A percentile compares a stretch with the other conserved stretches of the same genome.
Conservation (phyloP, 2,797 vertebrate genomes). For the Lagocephalus sceleratus region DNA sequence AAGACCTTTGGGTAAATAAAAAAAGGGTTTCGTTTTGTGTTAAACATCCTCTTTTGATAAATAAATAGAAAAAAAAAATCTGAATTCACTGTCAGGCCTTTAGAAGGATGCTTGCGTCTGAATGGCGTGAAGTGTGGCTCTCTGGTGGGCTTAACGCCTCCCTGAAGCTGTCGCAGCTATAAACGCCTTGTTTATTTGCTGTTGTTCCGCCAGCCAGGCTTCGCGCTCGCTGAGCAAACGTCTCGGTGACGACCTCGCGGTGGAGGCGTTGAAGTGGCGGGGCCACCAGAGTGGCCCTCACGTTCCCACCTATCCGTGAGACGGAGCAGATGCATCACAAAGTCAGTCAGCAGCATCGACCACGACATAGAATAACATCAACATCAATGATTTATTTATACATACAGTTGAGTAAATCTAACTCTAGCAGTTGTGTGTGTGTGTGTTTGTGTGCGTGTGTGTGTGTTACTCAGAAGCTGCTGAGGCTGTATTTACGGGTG, state of each 20-base stretch:
- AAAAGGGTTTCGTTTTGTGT: neutral
- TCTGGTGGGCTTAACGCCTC: slow-evolving; percentile 36
- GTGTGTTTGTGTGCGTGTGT: no score
- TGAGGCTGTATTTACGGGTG: neutral
- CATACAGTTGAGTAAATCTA: no score
- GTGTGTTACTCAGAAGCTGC: neutral
- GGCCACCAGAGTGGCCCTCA: slow-evolving; percentile 41
- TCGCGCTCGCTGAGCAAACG: slow-evolving; percentile 55
- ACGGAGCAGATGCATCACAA: neutral
- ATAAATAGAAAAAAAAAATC: neutral
- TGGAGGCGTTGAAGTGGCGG: neutral
- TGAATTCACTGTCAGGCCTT: neutral
- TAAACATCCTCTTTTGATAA: neutral
- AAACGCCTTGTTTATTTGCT: slow-evolving; percentile 47
- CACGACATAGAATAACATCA: no score
- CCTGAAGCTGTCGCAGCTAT: slow-evolving; percentile 38
- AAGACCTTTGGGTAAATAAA: neutral
- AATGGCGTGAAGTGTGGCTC: slow-evolving; percentile 22
- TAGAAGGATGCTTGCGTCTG: neutral
- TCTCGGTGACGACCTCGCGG: slow-evolving; percentile 16
- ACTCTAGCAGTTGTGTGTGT: no score
- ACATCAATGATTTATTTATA: no score
- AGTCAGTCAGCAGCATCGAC: neutral
- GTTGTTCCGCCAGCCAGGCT: slow-evolving; percentile 42
- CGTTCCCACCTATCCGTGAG: neutral